A percentile compares a stretch with the other conserved stretches of the same genome.
These are phyloP conservation scores for Datnioides undecimradiatus DNA, from an alignment of 2,113 vertebrate genomes.

Conservation along the genomic window DNA sequence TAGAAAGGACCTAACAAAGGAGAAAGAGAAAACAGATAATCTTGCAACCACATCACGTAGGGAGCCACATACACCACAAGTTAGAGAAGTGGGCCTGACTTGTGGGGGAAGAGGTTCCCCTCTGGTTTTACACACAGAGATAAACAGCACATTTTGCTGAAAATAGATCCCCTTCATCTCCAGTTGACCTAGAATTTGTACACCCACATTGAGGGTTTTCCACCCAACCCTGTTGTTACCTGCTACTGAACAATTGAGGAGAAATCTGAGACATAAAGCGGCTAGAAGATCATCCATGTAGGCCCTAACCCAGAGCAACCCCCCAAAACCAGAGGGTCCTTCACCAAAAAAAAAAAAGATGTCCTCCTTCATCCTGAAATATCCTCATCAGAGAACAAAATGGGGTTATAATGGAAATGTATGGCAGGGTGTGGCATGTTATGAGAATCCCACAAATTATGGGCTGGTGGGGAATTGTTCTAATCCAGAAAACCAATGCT, in stretches of 20 bases:
- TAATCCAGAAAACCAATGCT: constrained; percentile 80
- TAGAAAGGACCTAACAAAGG: not conserved
- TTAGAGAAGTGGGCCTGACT: constrained; percentile 71
- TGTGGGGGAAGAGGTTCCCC: constrained; percentile 73
- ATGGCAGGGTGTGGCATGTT: constrained; percentile 80
- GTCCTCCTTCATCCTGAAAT: constrained; percentile 66
- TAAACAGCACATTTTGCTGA: constrained; percentile 71
- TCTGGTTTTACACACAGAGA: constrained; percentile 65
- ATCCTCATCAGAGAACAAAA: constrained; percentile 76
- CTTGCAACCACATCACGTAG: constrained; percentile 55
- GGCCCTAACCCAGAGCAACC: constrained; percentile 36
- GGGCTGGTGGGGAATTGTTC: constrained; percentile 84
- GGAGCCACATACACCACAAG: constrained; percentile 69
- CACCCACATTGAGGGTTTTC: constrained; percentile 65
- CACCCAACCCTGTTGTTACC: constrained; percentile 73
- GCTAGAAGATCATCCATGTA: constrained; percentile 19
- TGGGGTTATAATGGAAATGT: constrained; percentile 80
- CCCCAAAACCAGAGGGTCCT: constrained; percentile 33
- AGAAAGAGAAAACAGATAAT: constrained; percentile 49
- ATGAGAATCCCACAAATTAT: constrained; percentile 83
- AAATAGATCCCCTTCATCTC: constrained; percentile 77
- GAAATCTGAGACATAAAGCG: constrained; percentile 50
- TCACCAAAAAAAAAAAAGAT: constrained; percentile 24
- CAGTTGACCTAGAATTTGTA: constrained; percentile 69
- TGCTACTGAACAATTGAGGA: constrained; percentile 64